phyloP scores from a whole-genome alignment of 2,888 invertebrate genomes.

The Adelognathus sp. region DNA sequence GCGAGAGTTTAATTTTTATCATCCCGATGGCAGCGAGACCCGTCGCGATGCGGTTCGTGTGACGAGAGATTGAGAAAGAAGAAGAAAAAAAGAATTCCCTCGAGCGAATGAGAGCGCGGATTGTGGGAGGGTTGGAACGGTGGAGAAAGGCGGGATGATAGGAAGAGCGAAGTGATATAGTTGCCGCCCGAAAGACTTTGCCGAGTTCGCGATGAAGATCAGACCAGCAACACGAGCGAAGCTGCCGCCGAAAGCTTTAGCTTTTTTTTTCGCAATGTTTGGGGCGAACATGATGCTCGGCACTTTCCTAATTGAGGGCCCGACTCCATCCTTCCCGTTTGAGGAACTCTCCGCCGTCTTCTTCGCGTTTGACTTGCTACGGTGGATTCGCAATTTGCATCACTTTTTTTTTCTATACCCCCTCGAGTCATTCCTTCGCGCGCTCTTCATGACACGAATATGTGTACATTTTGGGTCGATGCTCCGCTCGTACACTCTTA shows the following conservation, averaged over 20 bases:
- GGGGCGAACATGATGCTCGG: slow-evolving; percentile 65
- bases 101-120: slow-evolving; percentile 1
- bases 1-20: slow-evolving; percentile 48
- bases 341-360: slow-evolving; percentile 52
- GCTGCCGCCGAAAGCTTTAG: neutral
- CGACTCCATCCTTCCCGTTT: slow-evolving; percentile 53
- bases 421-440: neutral
- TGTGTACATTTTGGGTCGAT: too few relatives aligned
- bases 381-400: neutral
- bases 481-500: too few relatives aligned
- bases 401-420: neutral
- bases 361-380: slow-evolving; percentile 40
- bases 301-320: slow-evolving; percentile 70
- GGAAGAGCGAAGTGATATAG: slow-evolving; percentile 38
- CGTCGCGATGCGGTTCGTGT: slow-evolving; percentile 25
- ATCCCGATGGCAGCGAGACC: slow-evolving; percentile 42
- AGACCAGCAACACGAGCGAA: too few relatives aligned
- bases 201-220: slow-evolving; percentile 52
- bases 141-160: slow-evolving; percentile 15
- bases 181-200: slow-evolving; percentile 46
- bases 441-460: neutral
- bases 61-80: slow-evolving; percentile 5
- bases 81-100: slow-evolving; percentile 7
- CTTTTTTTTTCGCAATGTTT: slow-evolving; percentile 64
- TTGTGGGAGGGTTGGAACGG: slow-evolving; percentile 24